A percentile compares a stretch with the other conserved stretches of the same genome.
phyloP scores from a whole-genome alignment of 2,888 invertebrate species.

The Suillia variegata region DNA sequence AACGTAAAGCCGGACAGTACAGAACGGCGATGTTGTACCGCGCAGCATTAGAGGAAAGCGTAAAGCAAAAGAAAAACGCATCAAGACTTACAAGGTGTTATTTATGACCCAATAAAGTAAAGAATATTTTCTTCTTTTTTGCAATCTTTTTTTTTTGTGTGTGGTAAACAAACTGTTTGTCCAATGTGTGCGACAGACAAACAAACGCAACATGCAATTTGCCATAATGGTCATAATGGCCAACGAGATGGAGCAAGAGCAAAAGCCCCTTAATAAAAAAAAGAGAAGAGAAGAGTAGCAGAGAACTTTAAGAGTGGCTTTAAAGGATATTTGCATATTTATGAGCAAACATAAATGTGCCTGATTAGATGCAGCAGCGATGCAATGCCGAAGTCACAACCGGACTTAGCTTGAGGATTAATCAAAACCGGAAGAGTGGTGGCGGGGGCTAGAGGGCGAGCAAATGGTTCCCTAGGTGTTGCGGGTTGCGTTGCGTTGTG shows the following conservation, averaged over 20 bases:
- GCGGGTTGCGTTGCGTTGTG: too few relatives aligned
- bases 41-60: neutral
- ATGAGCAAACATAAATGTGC: conserved; percentile 50
- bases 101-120: conserved; percentile 50
- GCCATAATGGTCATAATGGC: neutral
- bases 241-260: neutral
- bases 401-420: neutral
- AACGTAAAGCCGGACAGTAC: too few relatives aligned
- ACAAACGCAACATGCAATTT: neutral
- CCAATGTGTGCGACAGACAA: too few relatives aligned
- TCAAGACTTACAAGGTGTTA: conserved; percentile 41
- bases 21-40: too few relatives aligned
- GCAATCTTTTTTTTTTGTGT: too few relatives aligned
- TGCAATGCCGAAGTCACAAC: neutral
- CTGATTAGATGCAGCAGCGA: conserved; percentile 37
- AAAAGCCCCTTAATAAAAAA: conserved; percentile 3
- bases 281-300: conserved; percentile 31
- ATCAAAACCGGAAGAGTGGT: neutral
- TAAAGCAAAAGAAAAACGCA: conserved; percentile 11
- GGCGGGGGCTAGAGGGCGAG: neutral
- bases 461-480: neutral
- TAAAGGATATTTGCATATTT: conserved; percentile 55
- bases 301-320: conserved; percentile 49
- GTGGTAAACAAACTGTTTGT: conserved; percentile 10
- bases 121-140: too few relatives aligned